Base-by-base conservation (phyloP, 2,797 vertebrate genomes). In the Saguinus oedipus region DNA sequence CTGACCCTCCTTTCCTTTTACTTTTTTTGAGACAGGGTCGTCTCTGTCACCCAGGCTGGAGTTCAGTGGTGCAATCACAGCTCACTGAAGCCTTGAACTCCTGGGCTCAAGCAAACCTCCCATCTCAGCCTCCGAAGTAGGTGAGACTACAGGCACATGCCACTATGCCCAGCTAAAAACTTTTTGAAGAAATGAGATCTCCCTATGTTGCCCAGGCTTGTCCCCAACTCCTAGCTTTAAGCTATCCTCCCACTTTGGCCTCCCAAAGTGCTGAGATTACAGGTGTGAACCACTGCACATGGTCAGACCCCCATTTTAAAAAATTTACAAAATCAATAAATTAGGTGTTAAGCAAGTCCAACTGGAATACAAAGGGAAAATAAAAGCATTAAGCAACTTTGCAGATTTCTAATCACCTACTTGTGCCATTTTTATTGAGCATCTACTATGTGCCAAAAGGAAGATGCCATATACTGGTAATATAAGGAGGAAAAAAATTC, bases 291-390 rank as follows among this genome's bases (percentile, higher is more conserved):
- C 64, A 64, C 61, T 7, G 15, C 33, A 68, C 15, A 15, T n/a
- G 64, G 30, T 15, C 64, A 68, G 64, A 68, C 33, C 15, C 22
- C 20, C 55, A 88, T 53, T 82, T 91, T 96, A 17, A 70, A 42
- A 70, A 46, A 92, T 53, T 74, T 88, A 95, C 9, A 88, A 64
- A 96, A 79, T 42, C 50, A 70, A 80, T 74, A 59, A 85, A 85
- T 78, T 22, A 92, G 27, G n/a, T 93, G n/a, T 83, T 42, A 96
- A 79, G 26, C 75, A 93, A 94, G 61, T 84, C 27, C 20, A 12
- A 86, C 11, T 80, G 24, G 39, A 86, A 97, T 30, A 76, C 13
- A 64, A 93, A 94, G 44, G 44, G 27, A 50, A 80, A 76, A 81
- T 70, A 88, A 90, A 92, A 80, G 26, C 27, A 87, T 74, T 83